phyloP scores from a whole-genome alignment of 2,888 invertebrate species.

The Ptychoptera albimana region DNA sequence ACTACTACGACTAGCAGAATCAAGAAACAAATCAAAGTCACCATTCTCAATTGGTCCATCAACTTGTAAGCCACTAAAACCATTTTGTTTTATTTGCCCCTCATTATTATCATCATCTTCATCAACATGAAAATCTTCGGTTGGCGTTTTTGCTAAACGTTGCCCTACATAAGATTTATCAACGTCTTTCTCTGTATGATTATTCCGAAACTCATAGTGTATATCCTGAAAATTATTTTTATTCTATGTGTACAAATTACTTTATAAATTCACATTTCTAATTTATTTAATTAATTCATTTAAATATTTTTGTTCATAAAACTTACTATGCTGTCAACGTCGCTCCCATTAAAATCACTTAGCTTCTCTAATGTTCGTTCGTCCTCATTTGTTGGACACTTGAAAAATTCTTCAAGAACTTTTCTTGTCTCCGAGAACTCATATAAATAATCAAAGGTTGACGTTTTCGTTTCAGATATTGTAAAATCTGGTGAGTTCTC shows the following conservation, averaged over 20 bases:
- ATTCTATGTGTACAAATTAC: not conserved
- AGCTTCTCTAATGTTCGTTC: constrained; percentile 22
- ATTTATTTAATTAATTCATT: not conserved
- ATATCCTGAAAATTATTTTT: constrained; percentile 10
- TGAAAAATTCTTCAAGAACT: constrained; percentile 83
- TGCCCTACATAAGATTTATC: constrained; percentile 30
- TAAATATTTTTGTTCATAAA: not conserved
- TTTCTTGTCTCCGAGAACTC: constrained; percentile 87
- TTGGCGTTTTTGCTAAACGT: constrained; percentile 28
- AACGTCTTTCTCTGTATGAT: constrained; percentile 20
- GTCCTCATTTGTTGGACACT: constrained; percentile 50
- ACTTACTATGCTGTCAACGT: constrained; percentile 28
- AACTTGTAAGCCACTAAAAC: constrained; percentile 5
- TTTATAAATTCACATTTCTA: not conserved
- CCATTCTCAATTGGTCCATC: constrained; percentile 24
- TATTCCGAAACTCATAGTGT: constrained; percentile 12
- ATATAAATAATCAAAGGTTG: constrained; percentile 76
- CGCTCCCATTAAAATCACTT: constrained; percentile 25
- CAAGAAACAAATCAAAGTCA: constrained; percentile 29
- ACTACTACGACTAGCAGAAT: constrained; percentile 29
- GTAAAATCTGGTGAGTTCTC: constrained; percentile 30
- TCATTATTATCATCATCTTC: constrained; percentile 7
- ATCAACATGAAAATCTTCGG: constrained; percentile 22
- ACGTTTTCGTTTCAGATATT: constrained; percentile 15
- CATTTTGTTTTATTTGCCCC: constrained; percentile 9